Evolutionary conservation across 2,888 invertebrate species (phyloP).

Genomic region (Drosophila setosimentum): DNA sequence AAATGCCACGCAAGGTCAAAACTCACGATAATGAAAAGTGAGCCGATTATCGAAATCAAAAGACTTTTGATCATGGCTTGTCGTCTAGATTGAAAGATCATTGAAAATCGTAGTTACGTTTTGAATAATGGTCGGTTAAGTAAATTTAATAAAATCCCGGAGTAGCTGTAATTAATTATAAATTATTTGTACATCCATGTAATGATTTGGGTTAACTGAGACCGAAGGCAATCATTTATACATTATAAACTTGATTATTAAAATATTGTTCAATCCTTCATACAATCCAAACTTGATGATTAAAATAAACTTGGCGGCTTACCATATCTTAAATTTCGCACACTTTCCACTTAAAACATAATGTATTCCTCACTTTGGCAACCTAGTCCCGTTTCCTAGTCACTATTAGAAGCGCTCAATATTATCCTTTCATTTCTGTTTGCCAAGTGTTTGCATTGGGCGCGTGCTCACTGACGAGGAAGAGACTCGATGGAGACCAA

Average conservation of each 20-base stretch:
- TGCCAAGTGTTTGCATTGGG: slow-evolving; percentile 76
- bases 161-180: neutral
- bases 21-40: too few species aligned
- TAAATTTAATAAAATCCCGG: neutral
- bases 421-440: slow-evolving; percentile 79
- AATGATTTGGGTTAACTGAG: neutral
- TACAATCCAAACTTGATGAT: neutral
- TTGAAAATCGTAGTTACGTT: too few species aligned
- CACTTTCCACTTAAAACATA: slow-evolving; percentile 23
- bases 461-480: slow-evolving; percentile 64
- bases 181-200: neutral
- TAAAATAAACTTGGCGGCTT: neutral
- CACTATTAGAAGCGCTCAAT: slow-evolving; percentile 46
- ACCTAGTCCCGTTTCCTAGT: neutral
- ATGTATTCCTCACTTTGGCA: neutral
- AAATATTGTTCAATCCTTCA: too few species aligned
- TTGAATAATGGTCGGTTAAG: too few species aligned
- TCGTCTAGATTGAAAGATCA: too few species aligned
- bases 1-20: too few species aligned
- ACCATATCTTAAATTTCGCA: neutral
- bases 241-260: neutral
- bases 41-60: too few species aligned
- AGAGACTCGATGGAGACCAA: slow-evolving; percentile 28
- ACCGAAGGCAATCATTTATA: neutral
- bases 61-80: too few species aligned